phyloP scores from a whole-genome alignment of 2,797 vertebrate genomes.

The Girardinus metallicus region DNA sequence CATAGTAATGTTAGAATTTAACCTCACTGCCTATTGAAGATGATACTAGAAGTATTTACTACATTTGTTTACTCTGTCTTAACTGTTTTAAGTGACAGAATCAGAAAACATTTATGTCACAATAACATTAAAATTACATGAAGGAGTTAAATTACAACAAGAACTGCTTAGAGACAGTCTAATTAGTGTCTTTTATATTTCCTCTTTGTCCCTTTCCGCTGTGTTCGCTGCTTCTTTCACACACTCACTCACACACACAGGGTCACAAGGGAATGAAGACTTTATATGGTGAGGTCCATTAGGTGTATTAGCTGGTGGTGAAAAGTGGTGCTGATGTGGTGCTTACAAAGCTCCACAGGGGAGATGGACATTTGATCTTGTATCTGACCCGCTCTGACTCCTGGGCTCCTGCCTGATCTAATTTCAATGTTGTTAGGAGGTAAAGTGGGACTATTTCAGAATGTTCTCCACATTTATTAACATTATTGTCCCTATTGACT shows the following conservation, averaged over 20 bases:
- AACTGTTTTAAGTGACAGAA: background rate
- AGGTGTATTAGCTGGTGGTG: constrained; percentile 78
- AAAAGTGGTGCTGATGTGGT: constrained; percentile 79
- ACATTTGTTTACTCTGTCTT: background rate
- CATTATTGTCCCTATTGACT: background rate
- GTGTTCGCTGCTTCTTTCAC: constrained; percentile 48
- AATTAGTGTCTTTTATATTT: constrained; percentile 38
- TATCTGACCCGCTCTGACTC: constrained; percentile 73
- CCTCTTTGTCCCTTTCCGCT: constrained; percentile 23
- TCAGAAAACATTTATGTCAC: background rate
- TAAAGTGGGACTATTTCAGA: constrained; percentile 43
- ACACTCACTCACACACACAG: constrained; percentile 32
- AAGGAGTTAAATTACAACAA: constrained; percentile 8
- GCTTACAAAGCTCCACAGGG: constrained; percentile 77
- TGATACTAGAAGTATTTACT: background rate
- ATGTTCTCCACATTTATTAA: constrained; percentile 7
- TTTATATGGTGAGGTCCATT: constrained; percentile 73
- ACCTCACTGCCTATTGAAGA: background rate
- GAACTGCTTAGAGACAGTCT: constrained; percentile 19
- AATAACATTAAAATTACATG: background rate
- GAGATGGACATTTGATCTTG: constrained; percentile 79
- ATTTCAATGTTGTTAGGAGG: constrained; percentile 63
- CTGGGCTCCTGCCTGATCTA: constrained; percentile 65
- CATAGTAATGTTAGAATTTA: background rate
- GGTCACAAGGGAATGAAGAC: constrained; percentile 57